Evolutionary conservation across 2,797 vertebrate genomes (phyloP), one percentile per base, ranked within the genome.

Genomic region (Sciaenops ocellatus): DNA sequence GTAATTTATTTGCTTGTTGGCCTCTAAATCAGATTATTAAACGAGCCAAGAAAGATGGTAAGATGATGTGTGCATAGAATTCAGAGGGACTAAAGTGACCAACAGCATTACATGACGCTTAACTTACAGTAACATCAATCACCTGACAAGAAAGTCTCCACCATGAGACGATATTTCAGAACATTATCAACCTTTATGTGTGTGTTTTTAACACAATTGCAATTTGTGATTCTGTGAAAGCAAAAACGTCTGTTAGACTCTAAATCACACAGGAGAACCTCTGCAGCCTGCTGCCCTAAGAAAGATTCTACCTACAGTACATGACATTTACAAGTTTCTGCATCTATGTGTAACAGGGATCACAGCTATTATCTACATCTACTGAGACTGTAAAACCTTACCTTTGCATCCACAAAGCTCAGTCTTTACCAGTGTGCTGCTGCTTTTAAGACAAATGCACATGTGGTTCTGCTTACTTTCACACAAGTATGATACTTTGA

Each of bases 401-500:
- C 91, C 93, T 93, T 78, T 26, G 28, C 30, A 28, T 87, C 78
- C 73, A 69, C 66, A 87, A 55, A 79, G 76, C 42, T 83, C 84
- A 74, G 69, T 65, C 83, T 89, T 72, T 86, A 89, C 73, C 83
- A 76, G 60, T 81, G 69, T 73, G 83, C 68, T 78, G 90, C 85
- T 85, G 85, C 78, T 87, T 90, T 90, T 73, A 72, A 85, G 61
- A 90, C 69, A 92, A 89, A 91, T 63, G 59, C 77, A 92, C 57
- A 92, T 62, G 65, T 34, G 63, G 38, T 69, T 80, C 73, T 76
- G 59, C 76, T 86, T 86, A 76, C 41, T 75, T 69, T 65, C 54
- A 70, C 11, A 30, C 4, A 67, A 48, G 26, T 60, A 15, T 38
- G 56, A 55, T 46, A 38, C 26, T 59, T 54, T 47, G n/a, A 76